Evolutionary conservation across 2,797 vertebrate species (phyloP).

Genomic region (Centroberyx gerrardi): DNA sequence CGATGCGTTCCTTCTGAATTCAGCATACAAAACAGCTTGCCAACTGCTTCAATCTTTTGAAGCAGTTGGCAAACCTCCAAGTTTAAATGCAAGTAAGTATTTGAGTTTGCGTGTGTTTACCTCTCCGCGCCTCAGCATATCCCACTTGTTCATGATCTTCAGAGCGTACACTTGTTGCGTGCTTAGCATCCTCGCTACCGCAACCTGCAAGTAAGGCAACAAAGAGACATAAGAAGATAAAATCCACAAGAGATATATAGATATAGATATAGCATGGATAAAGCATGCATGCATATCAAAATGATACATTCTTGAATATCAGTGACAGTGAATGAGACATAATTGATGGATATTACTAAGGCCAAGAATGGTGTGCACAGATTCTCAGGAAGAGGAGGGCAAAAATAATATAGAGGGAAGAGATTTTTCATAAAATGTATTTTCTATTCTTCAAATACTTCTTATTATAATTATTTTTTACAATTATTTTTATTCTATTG

Average conservation of each 20-base stretch:
- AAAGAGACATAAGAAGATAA: background rate
- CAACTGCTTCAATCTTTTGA: background rate
- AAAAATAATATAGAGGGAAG: too few species aligned
- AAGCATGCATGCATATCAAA: background rate
- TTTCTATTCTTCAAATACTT: too few species aligned
- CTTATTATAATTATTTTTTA: too few species aligned
- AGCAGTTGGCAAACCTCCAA: too few species aligned
- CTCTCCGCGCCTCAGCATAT: conserved; percentile 90
- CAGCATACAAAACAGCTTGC: background rate
- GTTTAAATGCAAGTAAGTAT: background rate
- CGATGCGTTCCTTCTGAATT: background rate
- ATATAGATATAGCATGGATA: background rate
- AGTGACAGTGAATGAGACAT: background rate
- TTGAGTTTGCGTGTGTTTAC: conserved; percentile 56
- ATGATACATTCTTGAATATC: background rate
- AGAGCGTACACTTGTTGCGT: conserved; percentile 90
- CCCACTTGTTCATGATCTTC: conserved; percentile 95
- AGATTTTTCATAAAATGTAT: too few species aligned
- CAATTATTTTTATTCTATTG: background rate
- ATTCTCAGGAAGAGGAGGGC: too few species aligned
- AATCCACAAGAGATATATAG: background rate
- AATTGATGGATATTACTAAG: too few species aligned
- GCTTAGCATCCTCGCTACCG: conserved; percentile 87
- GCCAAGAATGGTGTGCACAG: too few species aligned
- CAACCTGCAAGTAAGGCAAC: conserved; percentile 80